Evolutionary conservation across 2,113 vertebrate genomes (phyloP).

Genomic region (Chrysochloris asiatica): DNA sequence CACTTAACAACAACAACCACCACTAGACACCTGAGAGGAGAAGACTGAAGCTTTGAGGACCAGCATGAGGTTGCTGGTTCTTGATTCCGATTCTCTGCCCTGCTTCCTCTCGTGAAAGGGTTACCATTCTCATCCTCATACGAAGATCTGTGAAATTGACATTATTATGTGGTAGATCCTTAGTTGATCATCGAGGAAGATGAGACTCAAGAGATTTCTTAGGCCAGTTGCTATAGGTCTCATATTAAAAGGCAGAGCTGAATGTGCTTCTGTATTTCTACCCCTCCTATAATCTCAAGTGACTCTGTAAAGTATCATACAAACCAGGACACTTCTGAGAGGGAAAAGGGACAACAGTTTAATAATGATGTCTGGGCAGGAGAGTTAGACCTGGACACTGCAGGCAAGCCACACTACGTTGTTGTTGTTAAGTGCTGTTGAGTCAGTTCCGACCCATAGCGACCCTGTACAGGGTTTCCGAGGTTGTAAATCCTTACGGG

Average conservation of each 20-base stretch:
- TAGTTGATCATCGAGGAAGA: background rate
- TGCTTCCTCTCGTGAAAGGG: background rate
- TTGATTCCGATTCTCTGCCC: background rate
- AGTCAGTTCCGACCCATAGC: no score
- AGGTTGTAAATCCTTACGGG: no score
- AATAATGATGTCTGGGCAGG: background rate
- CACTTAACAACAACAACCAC: no score
- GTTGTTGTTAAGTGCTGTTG: no score
- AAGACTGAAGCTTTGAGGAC: background rate
- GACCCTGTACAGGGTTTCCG: no score
- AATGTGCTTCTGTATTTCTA: background rate
- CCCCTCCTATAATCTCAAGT: background rate
- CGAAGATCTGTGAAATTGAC: background rate
- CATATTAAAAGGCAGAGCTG: background rate
- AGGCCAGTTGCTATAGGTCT: background rate
- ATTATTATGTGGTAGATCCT: background rate
- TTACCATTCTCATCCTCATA: background rate
- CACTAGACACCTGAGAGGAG: no score
- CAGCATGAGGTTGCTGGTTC: background rate
- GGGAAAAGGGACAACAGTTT: background rate
- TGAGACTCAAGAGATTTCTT: background rate
- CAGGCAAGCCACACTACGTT: background rate
- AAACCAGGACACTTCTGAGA: background rate
- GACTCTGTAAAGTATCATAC: background rate
- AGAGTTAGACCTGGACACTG: background rate